A percentile compares a stretch with the other conserved stretches of the same genome.
Conservation (phyloP, 1,140 invertebrate species). For the Eulimnadia texana region DNA sequence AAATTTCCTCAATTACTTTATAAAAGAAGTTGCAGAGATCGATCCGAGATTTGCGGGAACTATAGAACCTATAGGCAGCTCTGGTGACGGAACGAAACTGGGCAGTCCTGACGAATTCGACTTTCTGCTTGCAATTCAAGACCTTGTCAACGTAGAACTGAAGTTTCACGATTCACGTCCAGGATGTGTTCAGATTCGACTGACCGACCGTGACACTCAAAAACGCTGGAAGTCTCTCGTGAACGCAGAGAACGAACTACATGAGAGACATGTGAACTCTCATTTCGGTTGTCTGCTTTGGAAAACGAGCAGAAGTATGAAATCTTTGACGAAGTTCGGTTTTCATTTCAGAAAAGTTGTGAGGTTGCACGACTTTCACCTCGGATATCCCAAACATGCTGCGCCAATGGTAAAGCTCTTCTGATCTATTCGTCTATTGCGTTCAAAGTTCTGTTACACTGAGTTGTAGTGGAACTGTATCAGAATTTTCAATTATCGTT, state of each 20-base stretch:
- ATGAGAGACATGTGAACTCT: background rate
- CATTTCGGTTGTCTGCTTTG: background rate
- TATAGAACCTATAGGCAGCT: background rate
- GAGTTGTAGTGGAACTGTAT: too few relatives aligned
- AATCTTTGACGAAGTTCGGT: background rate
- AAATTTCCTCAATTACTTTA: background rate
- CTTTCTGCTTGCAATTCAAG: background rate
- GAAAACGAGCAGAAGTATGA: background rate
- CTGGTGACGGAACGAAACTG: background rate
- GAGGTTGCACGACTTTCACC: background rate
- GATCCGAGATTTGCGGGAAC: background rate
- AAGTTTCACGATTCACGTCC: background rate
- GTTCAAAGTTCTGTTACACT: too few relatives aligned
- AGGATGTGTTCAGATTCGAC: background rate
- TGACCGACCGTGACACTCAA: background rate
- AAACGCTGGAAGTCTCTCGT: background rate
- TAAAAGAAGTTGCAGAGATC: background rate
- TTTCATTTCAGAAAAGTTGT: background rate
- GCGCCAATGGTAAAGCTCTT: background rate
- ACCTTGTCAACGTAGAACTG: background rate
- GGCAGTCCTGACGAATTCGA: background rate
- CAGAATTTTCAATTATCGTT: too few relatives aligned
- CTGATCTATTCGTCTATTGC: too few relatives aligned
- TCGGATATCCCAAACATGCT: background rate
- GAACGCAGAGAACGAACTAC: background rate